Evolutionary conservation across 37 sponge, comb jelly and placozoan species (phyloP), one percentile per base, ranked within the genome.

Genomic region (Petrosia ficiformis): DNA sequence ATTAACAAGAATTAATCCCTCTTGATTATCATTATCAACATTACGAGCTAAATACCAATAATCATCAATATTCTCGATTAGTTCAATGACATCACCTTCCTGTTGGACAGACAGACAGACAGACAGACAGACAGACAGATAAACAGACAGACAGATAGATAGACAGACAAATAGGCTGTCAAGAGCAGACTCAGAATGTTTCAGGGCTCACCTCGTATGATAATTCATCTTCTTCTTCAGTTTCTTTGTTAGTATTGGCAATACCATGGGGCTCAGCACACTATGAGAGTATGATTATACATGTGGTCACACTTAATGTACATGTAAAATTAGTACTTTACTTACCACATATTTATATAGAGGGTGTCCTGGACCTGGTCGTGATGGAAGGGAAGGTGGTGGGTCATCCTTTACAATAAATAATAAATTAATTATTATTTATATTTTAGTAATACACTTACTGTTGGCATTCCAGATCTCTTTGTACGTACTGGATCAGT

Each of bases 331-430:
- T 26, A 61, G 26, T 61, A 61, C 14, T 26, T 5, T 61, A 56
- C 82, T 69, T 35, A 87, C 88, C 82, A 81, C 87, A 67, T 90
- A 90, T 59, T 25, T 67, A 59, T 90, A 90, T 30, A 90, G 83
- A 24, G 69, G 70, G 60, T 90, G 91, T 3, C 91, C 91, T 32
- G 85, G 80, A 19, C 6, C 56, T 16, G 91, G 91, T 30, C 91
- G 57, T 10, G 79, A 63, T 2, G 91, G 91, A 0, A 90, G 80
- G 11, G 78, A 57, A 3, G 91, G 91, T 31, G 87, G 82, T 1
- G 2, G 74, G 57, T 32, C 39, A 5, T 73, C n/a, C n/a, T n/a
- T n/a, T n/a, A n/a, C n/a, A n/a, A n/a, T n/a, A n/a, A n/a, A n/a
- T n/a, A n/a, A n/a, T n/a, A n/a, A n/a, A n/a, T n/a, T n/a, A n/a